Base-by-base conservation (phyloP, 35 echinoderm and acorn worm genomes). In the Acanthaster planci region DNA sequence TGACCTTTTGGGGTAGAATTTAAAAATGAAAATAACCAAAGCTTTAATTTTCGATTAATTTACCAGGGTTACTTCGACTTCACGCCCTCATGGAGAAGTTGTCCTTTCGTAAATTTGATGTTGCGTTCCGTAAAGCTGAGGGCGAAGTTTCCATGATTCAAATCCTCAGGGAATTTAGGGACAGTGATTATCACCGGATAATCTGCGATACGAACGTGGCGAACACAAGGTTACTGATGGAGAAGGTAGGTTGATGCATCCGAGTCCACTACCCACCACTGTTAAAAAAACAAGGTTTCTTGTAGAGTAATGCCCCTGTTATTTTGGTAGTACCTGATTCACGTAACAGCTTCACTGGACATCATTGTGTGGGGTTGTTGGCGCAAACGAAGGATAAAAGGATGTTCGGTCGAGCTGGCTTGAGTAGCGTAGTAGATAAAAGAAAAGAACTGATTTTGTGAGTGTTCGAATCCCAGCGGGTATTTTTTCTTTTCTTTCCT, bases 191-290 rank as follows among this genome's bases (percentile, higher is more conserved):
- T 5, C 88, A 85, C 56, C 88, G 75, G 23, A 90, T 90, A 50
- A 85, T 90, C 26, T 76, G 59, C 60, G 88, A 90, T 52, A 84
- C 82, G 5, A 17, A 37, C 16, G 1, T 59, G 18, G 60, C 78
- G 35, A 76, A 77, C 22, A 88, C 86, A 17, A 64, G 39, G 5
- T 17, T 56, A 5, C 55, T 93, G 23, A 57, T 93, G 16, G 50
- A 85, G 36, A 56, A 84, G 91, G 91, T 93, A 17, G n/a, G n/a
- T 23, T 68, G 60, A n/a, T n/a, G n/a, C n/a, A n/a, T n/a, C n/a
- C n/a, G n/a, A n/a, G n/a, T n/a, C n/a, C n/a, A n/a, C n/a, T n/a
- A n/a, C n/a, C n/a, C n/a, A n/a, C n/a, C n/a, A n/a, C n/a, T n/a
- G n/a, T n/a, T n/a, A n/a, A n/a, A n/a, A n/a, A n/a, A n/a, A n/a